Percentiles rank a stretch among this genome's conserved stretches.
Conservation (phyloP, 2,113 vertebrate species). For the Dasyornis broadbenti region DNA sequence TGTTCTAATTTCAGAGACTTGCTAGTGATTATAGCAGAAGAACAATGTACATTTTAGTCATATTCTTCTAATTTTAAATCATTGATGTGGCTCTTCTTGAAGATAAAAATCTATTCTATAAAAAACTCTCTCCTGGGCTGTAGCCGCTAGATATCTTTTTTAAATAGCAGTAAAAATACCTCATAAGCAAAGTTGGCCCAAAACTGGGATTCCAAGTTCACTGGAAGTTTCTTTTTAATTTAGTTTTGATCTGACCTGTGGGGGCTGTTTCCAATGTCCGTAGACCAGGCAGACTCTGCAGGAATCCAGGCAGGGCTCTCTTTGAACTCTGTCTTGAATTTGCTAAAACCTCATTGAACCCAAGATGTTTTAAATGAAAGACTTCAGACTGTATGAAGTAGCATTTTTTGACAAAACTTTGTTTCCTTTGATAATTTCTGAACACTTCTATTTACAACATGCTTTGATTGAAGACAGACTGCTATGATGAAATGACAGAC, state of each 20-base stretch:
- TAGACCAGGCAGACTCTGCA: constrained; percentile 29
- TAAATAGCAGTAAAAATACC: background rate
- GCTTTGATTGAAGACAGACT: constrained; percentile 55
- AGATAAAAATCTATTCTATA: background rate
- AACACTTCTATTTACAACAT: constrained; percentile 54
- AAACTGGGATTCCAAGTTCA: constrained; percentile 1
- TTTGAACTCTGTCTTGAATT: constrained; percentile 51
- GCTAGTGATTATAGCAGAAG: background rate
- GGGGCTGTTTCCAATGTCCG: constrained; percentile 42
- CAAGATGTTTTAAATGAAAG: constrained; percentile 63
- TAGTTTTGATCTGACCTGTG: constrained; percentile 28
- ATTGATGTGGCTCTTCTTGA: background rate
- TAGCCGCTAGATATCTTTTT: background rate
- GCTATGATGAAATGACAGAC: constrained; percentile 17
- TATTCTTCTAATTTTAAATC: background rate
- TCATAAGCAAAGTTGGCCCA: background rate
- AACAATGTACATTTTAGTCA: background rate
- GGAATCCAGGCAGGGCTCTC: constrained; percentile 34
- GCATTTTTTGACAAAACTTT: constrained; percentile 56
- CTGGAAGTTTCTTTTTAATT: constrained; percentile 7
- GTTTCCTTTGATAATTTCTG: constrained; percentile 61
- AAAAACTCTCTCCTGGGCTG: background rate
- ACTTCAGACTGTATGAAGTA: constrained; percentile 36
- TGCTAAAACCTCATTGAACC: constrained; percentile 28
- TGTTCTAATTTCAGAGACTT: background rate